Percentiles rank a stretch among this genome's conserved stretches.
Evolutionary conservation across 2,888 invertebrate species (phyloP).

Genomic region (Villa cingulata): DNA sequence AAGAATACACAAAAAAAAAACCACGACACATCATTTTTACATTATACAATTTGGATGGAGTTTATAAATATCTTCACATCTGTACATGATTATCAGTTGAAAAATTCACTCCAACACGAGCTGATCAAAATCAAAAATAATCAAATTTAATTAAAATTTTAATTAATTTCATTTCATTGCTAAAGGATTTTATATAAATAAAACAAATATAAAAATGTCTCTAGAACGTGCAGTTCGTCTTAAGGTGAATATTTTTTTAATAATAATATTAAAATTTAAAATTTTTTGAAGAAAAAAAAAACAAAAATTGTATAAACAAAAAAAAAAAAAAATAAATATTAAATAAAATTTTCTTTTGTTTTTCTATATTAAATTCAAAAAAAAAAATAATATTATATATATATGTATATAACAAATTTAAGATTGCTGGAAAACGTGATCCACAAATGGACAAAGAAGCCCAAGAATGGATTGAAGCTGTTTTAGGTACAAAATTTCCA

Average conservation of each 20-base stretch:
- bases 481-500: constrained; percentile 81
- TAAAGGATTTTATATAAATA: neutral
- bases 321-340: no score
- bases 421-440: constrained; percentile 76
- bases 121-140: constrained; percentile 22
- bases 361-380: neutral
- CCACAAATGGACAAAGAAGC: constrained; percentile 73
- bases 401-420: constrained; percentile 17
- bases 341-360: neutral
- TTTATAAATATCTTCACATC: constrained; percentile 30
- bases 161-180: no score
- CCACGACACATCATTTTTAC: neutral
- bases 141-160: no score
- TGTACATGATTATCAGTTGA: constrained; percentile 28
- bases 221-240: constrained; percentile 83
- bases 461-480: constrained; percentile 80
- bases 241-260: constrained; percentile 47
- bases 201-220: constrained; percentile 51
- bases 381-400: neutral
- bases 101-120: constrained; percentile 16
- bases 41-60: constrained; percentile 10
- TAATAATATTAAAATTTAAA: no score
- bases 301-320: no score
- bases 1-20: neutral
- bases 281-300: no score